Evolutionary conservation across 2,113 vertebrate genomes (phyloP).

Genomic region (Dasypus novemcinctus): DNA sequence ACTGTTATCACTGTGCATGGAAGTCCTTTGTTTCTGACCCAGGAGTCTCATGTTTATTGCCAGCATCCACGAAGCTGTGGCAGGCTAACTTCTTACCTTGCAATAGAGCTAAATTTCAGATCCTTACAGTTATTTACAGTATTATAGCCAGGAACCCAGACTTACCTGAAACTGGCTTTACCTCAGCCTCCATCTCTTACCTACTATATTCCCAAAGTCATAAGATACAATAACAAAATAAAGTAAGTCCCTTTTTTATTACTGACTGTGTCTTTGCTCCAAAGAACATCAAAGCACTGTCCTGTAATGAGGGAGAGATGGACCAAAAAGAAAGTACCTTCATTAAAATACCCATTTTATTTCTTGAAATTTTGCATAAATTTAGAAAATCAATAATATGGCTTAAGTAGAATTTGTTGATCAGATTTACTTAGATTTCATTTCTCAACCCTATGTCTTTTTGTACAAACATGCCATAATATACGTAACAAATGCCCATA

Average conservation of each 20-base stretch:
- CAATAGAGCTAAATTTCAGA: background rate
- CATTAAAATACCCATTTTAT: background rate
- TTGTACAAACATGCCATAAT: conserved; percentile 41
- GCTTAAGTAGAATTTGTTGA: background rate
- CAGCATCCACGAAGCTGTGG: background rate
- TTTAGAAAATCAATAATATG: background rate
- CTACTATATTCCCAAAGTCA: background rate
- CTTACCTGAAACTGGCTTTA: background rate
- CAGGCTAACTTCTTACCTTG: background rate
- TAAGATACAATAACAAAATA: background rate
- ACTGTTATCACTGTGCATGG: background rate
- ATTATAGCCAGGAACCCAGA: background rate
- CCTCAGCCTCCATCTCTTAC: background rate
- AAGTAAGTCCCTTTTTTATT: background rate
- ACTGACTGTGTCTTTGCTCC: background rate
- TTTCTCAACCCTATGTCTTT: conserved; percentile 30
- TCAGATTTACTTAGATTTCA: conserved; percentile 24
- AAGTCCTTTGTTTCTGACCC: background rate
- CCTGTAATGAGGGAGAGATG: background rate
- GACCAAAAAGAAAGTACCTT: background rate
- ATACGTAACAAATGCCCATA: conserved; percentile 38
- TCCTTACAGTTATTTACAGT: background rate
- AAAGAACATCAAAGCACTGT: background rate
- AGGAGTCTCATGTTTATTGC: background rate
- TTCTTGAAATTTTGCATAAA: background rate